Conservation (phyloP, 2,113 vertebrate genomes). For the Crotalus tigris region DNA sequence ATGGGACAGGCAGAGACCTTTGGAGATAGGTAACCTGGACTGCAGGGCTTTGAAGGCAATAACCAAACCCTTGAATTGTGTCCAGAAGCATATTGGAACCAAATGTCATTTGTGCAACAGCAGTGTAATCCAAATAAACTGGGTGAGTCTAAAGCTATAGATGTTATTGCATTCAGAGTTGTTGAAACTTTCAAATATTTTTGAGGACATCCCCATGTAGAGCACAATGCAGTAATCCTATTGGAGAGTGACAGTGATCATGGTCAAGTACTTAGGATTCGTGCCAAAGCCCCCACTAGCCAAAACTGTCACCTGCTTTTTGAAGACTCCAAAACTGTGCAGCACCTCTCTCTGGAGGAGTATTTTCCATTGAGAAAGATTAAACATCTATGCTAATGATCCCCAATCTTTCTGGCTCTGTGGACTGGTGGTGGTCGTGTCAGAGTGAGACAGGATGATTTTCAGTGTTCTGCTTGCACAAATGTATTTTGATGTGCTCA, state of each 20-base stretch:
- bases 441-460: background rate
- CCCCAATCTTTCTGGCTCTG: background rate
- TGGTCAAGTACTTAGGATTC: background rate
- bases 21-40: background rate
- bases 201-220: background rate
- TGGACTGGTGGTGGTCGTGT: background rate
- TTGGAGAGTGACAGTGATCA: background rate
- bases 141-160: background rate
- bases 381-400: background rate
- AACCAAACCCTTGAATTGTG: background rate
- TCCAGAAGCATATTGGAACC: background rate
- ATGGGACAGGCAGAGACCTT: background rate
- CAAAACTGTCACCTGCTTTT: background rate
- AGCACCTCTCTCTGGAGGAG: background rate
- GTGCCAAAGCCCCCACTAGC: background rate
- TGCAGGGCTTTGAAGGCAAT: background rate
- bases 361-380: background rate
- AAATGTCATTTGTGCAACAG: background rate
- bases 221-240: background rate
- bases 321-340: background rate
- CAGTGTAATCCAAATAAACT: background rate
- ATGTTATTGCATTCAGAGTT: background rate
- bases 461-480: rapidly evolving
- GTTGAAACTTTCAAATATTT: background rate
- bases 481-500: background rate